A percentile compares a stretch with the other conserved stretches of the same genome.
Evolutionary conservation across 2,888 invertebrate genomes (phyloP).

Genomic region (Cephus rjabovi): DNA sequence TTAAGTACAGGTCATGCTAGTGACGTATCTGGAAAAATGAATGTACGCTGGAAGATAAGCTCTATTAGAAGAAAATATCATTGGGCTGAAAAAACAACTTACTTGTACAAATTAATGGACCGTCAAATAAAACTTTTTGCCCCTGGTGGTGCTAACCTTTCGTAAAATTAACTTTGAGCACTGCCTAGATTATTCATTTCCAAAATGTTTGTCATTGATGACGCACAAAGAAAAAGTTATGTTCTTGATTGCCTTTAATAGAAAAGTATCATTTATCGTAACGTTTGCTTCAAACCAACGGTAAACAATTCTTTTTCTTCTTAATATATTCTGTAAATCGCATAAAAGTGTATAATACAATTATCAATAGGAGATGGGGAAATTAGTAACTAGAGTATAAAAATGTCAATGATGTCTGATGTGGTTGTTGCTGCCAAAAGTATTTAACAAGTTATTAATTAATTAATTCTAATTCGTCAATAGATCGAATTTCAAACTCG

Average conservation of each 20-base stretch:
- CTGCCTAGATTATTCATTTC: not conserved
- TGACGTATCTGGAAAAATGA: slow-evolving; percentile 79
- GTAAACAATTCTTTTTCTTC: not conserved
- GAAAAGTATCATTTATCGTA: not conserved
- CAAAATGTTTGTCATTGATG: not conserved
- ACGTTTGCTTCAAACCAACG: not conserved
- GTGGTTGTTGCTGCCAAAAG: not conserved
- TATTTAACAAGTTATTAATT: not conserved
- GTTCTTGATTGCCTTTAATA: not conserved
- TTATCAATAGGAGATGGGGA: not conserved
- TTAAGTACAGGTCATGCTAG: slow-evolving; percentile 79
- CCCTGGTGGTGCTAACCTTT: slow-evolving; percentile 69
- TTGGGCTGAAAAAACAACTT: slow-evolving; percentile 58
- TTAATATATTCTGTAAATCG: not conserved
- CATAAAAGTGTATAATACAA: not conserved
- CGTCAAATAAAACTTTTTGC: slow-evolving; percentile 80
- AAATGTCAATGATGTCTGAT: not conserved
- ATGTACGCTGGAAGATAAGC: slow-evolving; percentile 66
- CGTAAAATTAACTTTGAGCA: not conserved
- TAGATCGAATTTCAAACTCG: not conserved
- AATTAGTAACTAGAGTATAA: not conserved
- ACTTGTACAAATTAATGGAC: slow-evolving; percentile 80
- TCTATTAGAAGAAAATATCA: slow-evolving; percentile 47
- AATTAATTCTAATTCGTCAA: not conserved
- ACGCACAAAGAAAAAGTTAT: not conserved